phyloP scores from a whole-genome alignment of 2,113 vertebrate species.

The Takifugu bimaculatus region DNA sequence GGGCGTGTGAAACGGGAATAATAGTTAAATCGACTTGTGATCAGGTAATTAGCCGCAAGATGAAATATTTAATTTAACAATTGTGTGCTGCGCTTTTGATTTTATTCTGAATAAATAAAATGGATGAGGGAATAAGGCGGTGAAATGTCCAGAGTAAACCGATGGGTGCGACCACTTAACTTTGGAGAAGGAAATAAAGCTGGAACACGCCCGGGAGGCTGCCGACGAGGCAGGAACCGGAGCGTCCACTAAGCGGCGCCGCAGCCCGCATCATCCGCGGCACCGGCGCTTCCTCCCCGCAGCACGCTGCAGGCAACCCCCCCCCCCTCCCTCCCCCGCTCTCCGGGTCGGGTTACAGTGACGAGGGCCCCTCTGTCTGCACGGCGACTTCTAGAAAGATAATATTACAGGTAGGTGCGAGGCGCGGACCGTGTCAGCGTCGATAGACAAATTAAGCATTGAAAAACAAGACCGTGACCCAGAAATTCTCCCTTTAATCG shows the following conservation, averaged over 20 bases:
- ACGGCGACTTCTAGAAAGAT: slow-evolving; percentile 89
- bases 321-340: not conserved
- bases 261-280: slow-evolving; percentile 62
- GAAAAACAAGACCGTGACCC: slow-evolving; percentile 69
- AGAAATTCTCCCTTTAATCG: slow-evolving; percentile 66
- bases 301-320: slow-evolving; percentile 33
- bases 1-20: no score
- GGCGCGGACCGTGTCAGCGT: slow-evolving; percentile 75
- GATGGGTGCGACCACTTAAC: no score
- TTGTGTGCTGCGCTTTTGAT: no score
- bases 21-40: no score
- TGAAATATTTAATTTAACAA: no score
- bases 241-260: slow-evolving; percentile 75
- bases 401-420: slow-evolving; percentile 94
- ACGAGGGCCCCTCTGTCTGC: slow-evolving; percentile 82
- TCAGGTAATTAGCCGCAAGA: no score
- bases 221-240: slow-evolving; percentile 1
- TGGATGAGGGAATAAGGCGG: no score
- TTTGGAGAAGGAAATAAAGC: no score
- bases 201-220: slow-evolving; percentile 7
- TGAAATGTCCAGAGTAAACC: no score
- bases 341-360: slow-evolving; percentile 81
- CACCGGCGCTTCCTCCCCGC: slow-evolving; percentile 7
- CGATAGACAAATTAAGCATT: slow-evolving; percentile 65
- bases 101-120: no score